A percentile compares a stretch with the other conserved stretches of the same genome.
Conservation (phyloP, 2,888 invertebrate genomes). For the Sinodicranocentrus sp. region DNA sequence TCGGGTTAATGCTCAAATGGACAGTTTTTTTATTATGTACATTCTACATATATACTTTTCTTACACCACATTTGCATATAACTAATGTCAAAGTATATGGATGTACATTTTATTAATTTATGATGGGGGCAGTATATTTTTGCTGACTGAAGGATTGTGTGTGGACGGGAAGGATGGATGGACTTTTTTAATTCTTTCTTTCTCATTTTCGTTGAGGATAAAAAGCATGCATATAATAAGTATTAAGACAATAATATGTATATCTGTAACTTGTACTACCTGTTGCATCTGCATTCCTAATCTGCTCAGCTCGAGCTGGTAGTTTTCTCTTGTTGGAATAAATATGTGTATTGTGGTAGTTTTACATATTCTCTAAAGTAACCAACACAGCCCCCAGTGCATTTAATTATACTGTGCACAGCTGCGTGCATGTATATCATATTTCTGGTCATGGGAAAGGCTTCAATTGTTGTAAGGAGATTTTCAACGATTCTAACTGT, state of each 20-base stretch:
- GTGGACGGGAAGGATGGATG: slow-evolving; percentile 52
- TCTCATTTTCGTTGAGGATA: too few relatives aligned
- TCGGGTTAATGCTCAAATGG: slow-evolving; percentile 56
- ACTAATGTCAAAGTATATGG: slow-evolving; percentile 47
- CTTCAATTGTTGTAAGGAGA: slow-evolving; percentile 38
- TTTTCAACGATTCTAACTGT: slow-evolving; percentile 51
- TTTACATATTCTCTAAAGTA: slow-evolving; percentile 29
- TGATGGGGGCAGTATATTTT: slow-evolving; percentile 52
- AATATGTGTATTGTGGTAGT: slow-evolving; percentile 28
- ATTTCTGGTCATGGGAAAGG: slow-evolving; percentile 55
- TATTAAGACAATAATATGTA: too few relatives aligned
- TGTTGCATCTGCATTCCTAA: slow-evolving; percentile 59
- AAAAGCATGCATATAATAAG: too few relatives aligned
- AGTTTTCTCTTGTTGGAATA: neutral
- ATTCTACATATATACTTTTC: slow-evolving; percentile 17
- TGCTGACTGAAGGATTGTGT: slow-evolving; percentile 50
- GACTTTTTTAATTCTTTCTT: slow-evolving; percentile 9
- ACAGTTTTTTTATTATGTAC: slow-evolving; percentile 23
- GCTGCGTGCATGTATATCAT: slow-evolving; percentile 38
- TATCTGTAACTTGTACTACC: slow-evolving; percentile 28
- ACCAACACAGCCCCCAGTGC: slow-evolving; percentile 12
- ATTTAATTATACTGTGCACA: slow-evolving; percentile 7
- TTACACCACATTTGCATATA: slow-evolving; percentile 62
- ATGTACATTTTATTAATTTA: slow-evolving; percentile 60
- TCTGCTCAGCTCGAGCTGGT: slow-evolving; percentile 51